Evolutionary conservation across 1,140 invertebrate genomes (phyloP).

Genomic region (Bursaphelenchus mucronatus): DNA sequence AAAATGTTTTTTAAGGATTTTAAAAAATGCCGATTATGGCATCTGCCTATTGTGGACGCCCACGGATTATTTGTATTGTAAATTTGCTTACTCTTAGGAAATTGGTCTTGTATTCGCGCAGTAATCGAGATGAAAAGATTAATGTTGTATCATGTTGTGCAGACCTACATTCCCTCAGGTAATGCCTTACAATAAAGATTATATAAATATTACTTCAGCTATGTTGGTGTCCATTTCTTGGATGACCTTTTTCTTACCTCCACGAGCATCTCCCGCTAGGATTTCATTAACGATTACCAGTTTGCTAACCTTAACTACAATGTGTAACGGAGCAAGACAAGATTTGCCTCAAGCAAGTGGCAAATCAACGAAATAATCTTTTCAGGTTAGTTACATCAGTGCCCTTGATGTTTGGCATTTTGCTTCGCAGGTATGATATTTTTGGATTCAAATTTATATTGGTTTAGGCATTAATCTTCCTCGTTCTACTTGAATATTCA

Average conservation of each 20-base stretch:
- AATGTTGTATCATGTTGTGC: conserved; percentile 55
- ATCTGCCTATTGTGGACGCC: no score
- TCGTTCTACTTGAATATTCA: conserved; percentile 57
- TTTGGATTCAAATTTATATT: no score
- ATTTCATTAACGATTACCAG: conserved; percentile 59
- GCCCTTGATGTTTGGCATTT: conserved; percentile 59
- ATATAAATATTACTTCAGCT: conserved; percentile 55
- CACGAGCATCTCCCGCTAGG: conserved; percentile 55
- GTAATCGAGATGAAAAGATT: conserved; percentile 57
- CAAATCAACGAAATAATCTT: conserved; percentile 6
- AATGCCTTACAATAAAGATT: conserved; percentile 58
- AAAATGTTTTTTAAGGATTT: no score
- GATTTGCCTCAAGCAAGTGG: conserved; percentile 56
- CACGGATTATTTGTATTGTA: no score
- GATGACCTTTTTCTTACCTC: conserved; percentile 61
- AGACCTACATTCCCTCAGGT: conserved; percentile 43
- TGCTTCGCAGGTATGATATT: conserved; percentile 46
- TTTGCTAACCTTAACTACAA: conserved; percentile 57
- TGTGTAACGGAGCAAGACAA: conserved; percentile 59
- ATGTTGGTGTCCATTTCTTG: conserved; percentile 60
- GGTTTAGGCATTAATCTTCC: conserved; percentile 46
- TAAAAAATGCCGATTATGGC: no score
- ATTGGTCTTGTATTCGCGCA: conserved; percentile 55
- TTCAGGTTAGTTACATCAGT: conserved; percentile 56
- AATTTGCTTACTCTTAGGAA: conserved; percentile 27